A percentile compares a stretch with the other conserved stretches of the same genome.
Evolutionary conservation across 2,797 vertebrate genomes (phyloP).

Genomic region (Gymnocypris eckloni): DNA sequence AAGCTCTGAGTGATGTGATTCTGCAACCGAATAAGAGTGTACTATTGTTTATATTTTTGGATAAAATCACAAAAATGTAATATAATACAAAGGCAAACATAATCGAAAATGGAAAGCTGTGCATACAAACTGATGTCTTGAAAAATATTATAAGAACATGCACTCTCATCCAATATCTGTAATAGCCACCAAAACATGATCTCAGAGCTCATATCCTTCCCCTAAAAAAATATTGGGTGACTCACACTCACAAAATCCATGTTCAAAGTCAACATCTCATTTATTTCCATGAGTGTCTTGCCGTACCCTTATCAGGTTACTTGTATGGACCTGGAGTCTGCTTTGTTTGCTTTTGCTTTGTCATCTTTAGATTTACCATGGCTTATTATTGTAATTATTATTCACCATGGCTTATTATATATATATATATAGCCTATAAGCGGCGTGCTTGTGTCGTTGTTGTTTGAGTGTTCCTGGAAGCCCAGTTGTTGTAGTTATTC

Average conservation of each 20-base stretch:
- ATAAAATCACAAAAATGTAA: not conserved
- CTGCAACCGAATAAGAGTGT: no score
- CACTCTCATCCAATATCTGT: not conserved
- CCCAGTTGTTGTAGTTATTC: not conserved
- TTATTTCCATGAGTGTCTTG: not conserved
- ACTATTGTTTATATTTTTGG: not conserved
- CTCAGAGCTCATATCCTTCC: not conserved
- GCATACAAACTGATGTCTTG: not conserved
- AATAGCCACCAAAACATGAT: not conserved
- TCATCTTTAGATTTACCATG: not conserved
- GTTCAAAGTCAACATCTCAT: not conserved
- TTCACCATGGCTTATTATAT: no score
- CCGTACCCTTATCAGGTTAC: not conserved
- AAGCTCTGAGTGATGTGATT: no score
- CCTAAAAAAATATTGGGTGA: not conserved
- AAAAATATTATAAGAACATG: not conserved
- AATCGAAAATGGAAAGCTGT: not conserved
- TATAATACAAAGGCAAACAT: no score
- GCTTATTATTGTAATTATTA: no score
- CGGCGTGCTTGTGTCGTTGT: slow-evolving; percentile 36
- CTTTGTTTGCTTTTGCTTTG: slow-evolving; percentile 20
- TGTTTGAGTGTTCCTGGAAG: slow-evolving; percentile 32
- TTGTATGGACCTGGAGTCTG: not conserved
- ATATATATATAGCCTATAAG: no score
- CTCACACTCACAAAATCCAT: not conserved